Percentiles rank a stretch among this genome's conserved stretches.
Conservation (phyloP, 1,140 invertebrate species). For the Megalonaias nervosa region DNA sequence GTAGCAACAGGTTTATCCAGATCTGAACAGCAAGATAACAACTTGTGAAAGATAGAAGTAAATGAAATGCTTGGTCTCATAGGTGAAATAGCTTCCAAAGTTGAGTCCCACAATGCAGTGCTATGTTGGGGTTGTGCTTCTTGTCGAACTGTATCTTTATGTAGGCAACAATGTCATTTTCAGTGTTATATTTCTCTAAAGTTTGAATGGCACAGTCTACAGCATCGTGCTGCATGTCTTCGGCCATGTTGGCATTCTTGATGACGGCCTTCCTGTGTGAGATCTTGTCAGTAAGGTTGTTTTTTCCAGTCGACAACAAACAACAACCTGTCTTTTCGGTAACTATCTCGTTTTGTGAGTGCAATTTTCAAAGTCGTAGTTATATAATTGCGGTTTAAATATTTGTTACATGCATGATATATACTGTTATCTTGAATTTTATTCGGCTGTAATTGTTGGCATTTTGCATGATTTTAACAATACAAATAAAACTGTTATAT, state of each 20-base stretch:
- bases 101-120: constrained; percentile 94
- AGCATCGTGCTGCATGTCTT: constrained; percentile 99
- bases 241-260: constrained; percentile 99
- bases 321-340: too few relatives aligned
- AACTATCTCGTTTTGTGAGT: too few relatives aligned
- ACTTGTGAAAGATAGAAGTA: constrained; percentile 74
- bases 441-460: too few relatives aligned
- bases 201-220: constrained; percentile 99
- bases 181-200: constrained; percentile 99
- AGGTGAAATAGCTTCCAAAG: constrained; percentile 96
- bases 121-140: constrained; percentile 99
- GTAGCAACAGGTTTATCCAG: constrained; percentile 33
- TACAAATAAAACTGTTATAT: too few relatives aligned
- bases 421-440: too few relatives aligned
- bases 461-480: too few relatives aligned
- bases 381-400: too few relatives aligned
- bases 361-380: too few relatives aligned
- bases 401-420: too few relatives aligned
- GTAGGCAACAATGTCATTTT: constrained; percentile 98
- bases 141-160: constrained; percentile 99
- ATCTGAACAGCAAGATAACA: constrained; percentile 54
- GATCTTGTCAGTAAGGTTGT: too few relatives aligned
- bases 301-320: too few relatives aligned
- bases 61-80: constrained; percentile 98
- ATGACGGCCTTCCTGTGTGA: constrained; percentile 98